Base-by-base conservation (phyloP, 2,888 invertebrate genomes). In the Caenorhabditis zanzibari region DNA sequence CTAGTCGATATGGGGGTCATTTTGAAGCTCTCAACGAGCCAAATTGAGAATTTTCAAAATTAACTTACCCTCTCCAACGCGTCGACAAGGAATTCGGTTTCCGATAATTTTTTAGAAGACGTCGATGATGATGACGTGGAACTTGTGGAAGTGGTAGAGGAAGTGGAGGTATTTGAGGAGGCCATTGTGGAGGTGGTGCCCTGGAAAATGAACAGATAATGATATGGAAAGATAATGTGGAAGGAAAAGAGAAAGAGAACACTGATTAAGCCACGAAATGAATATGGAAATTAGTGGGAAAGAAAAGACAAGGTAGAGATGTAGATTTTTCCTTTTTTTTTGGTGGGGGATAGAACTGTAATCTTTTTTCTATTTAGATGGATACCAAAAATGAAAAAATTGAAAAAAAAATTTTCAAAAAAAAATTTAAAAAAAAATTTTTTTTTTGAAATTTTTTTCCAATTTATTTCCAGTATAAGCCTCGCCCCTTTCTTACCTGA, bases 401-500 rank as follows among this genome's bases (percentile, higher is more conserved):
- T 32, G 32, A 32, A 4, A 32, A 32, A 32, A 7, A 32, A 32
- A 32, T 32, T 32, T 32, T 32, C 32, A 32, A 32, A 32, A 32
- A 32, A 32, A 32, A 32, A 32, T 32, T 32, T 32, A 6, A 6
- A 7, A n/a, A n/a, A 32, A 4, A 32, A 32, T 32, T 32, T 32
- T 7, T 32, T 32, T 7, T 32, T 32, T 32, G 32, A 32, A 32
- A 32, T 32, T 32, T 32, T 32, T 32, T 32, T 7, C 4, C 4
- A 32, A 32, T 32, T 32, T 32, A 32, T 32, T 32, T 32, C n/a
- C n/a, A n/a, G n/a, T n/a, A n/a, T n/a, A n/a, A n/a, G n/a, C n/a
- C n/a, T n/a, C n/a, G n/a, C n/a, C n/a, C n/a, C n/a, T n/a, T 7
- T 32, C 32, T 32, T 32, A 90, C 90, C 86, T 90, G 95, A 94